phyloP scores from a whole-genome alignment of 53 echinoderm and acorn worm species.

The Holothuria leucospilota region DNA sequence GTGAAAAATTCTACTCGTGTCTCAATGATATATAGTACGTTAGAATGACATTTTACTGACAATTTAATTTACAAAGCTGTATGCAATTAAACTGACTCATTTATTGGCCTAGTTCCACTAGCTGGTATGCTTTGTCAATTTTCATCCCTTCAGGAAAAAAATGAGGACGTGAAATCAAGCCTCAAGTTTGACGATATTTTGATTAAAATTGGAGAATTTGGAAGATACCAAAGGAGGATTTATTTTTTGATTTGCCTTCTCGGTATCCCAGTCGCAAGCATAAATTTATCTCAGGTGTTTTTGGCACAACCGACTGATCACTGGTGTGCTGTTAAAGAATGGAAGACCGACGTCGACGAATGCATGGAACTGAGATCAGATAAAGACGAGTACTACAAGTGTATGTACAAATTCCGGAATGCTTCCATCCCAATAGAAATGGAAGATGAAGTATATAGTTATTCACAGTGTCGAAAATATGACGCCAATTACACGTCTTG shows the following conservation, averaged over 20 bases:
- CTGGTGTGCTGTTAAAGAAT: constrained; percentile 35
- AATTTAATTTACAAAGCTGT: too few species aligned
- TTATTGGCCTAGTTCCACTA: too few species aligned
- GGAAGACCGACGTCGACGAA: neutral
- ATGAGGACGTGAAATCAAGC: too few species aligned
- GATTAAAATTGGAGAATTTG: constrained; percentile 30
- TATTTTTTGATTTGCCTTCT: constrained; percentile 25
- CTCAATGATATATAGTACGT: too few species aligned
- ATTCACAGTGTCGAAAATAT: constrained; percentile 19
- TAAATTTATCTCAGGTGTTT: constrained; percentile 27
- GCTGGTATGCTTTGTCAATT: too few species aligned
- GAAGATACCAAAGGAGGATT: constrained; percentile 16
- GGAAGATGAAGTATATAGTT: neutral
- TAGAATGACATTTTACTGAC: too few species aligned
- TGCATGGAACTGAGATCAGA: constrained; percentile 6
- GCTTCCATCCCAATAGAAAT: constrained; percentile 17
- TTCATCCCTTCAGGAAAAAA: too few species aligned
- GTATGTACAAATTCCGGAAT: constrained; percentile 27
- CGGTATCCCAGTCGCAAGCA: constrained; percentile 14
- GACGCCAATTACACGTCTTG: neutral
- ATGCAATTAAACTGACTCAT: too few species aligned
- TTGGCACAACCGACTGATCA: constrained; percentile 1
- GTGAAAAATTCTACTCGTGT: too few species aligned
- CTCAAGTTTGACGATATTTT: constrained; percentile 68
- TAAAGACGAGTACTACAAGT: neutral